Evolutionary conservation across 2,113 vertebrate species (phyloP), one percentile per base, ranked within the genome.

Genomic region (Taurulus bubalis): DNA sequence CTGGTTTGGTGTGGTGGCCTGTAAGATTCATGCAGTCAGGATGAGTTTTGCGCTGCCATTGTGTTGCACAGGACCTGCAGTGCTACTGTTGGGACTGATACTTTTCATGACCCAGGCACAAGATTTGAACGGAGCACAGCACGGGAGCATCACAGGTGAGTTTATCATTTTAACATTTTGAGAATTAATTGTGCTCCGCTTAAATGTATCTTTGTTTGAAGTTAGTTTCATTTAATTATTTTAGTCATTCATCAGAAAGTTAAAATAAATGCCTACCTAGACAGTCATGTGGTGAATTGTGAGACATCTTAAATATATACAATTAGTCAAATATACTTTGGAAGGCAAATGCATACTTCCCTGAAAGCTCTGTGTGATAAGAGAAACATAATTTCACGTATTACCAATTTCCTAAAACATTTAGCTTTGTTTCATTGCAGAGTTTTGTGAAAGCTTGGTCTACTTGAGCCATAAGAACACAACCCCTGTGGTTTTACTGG

Each of bases 1-100:
- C 80, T 96, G 95, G 95, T 96, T 96, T 68, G 95, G 95, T 18
- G 93, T 96, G 26, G 94, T 96, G 70, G 95, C 94, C 64, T 96
- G 95, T 72, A 96, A 96, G 82, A 95, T 96, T 79, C 95, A 95
- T 58, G 82, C 94, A 0, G 90, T 96, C 77, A 90, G 79, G 30
- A 90, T 94, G 86, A 89, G 95, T 86, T 96, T 96, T 70, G 94
- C 93, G 0, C 34, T 95, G 8, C 95, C 95, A 1, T 69, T 95
- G 1, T 89, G 85, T 14, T 77, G 82, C 67, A 94, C 94, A 0
- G 94, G 94, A 28, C 95, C 95, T 4, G 7, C 76, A 1, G 93
- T 94, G n/a, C 87, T 95, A 3, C 34, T 95, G 24, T 9, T 95
- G 55, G 94, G 92, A 40, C 7, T 95, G 1, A n/a, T 89, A 22